Conservation (phyloP, 2,888 invertebrate species). For the Caenorhabditis macrosperma region DNA sequence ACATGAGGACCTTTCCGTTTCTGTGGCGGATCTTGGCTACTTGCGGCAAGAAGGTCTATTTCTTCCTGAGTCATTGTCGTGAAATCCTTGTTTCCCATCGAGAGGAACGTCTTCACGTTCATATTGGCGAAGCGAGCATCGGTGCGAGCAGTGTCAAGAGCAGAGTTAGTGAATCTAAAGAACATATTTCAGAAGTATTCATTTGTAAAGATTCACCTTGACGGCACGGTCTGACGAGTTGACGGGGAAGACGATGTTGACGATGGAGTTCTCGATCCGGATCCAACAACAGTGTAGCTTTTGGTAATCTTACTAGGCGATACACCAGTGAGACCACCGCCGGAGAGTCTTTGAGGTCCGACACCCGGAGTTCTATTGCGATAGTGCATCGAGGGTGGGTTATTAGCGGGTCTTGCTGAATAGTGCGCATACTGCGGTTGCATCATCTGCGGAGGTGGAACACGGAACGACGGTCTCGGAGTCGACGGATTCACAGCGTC, state of each 20-base stretch:
- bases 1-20: not conserved
- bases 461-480: not conserved
- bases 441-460: not conserved
- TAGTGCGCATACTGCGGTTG: too few species aligned
- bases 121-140: slow-evolving; percentile 40
- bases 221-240: not conserved
- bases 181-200: too few species aligned
- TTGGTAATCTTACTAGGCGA: not conserved
- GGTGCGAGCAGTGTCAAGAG: slow-evolving; percentile 16
- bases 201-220: too few species aligned
- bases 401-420: too few species aligned
- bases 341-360: too few species aligned
- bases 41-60: slow-evolving; percentile 7
- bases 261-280: not conserved
- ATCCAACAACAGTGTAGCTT: slow-evolving; percentile 1
- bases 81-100: slow-evolving; percentile 22
- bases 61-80: slow-evolving; percentile 29
- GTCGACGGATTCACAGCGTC: slow-evolving; percentile 16
- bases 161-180: not conserved
- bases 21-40: not conserved
- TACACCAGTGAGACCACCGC: not conserved
- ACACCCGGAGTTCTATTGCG: too few species aligned
- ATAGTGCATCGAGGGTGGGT: too few species aligned
- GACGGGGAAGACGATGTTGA: not conserved
- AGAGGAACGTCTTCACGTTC: slow-evolving; percentile 28